Conservation (phyloP, 2,113 vertebrate genomes). For the Aegotheles bennettii region DNA sequence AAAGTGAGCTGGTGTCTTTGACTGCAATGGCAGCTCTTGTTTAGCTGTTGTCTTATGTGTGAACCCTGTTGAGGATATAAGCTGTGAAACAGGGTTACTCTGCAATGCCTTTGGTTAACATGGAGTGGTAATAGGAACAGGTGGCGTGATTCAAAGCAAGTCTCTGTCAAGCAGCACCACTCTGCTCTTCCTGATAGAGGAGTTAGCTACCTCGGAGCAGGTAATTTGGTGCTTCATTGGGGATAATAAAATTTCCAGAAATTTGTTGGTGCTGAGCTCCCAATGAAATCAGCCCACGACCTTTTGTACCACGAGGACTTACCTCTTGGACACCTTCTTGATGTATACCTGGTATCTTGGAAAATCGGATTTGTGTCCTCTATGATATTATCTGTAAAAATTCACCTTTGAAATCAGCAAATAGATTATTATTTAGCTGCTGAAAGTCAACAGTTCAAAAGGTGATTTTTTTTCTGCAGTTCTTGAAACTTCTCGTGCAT, state of each 20-base stretch:
- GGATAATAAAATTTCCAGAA: not conserved
- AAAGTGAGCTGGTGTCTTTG: not conserved
- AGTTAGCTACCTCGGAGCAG: not conserved
- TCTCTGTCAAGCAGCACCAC: not conserved
- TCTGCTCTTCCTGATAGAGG: not conserved
- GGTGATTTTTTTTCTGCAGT: not conserved
- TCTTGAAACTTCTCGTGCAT: slow-evolving; percentile 26
- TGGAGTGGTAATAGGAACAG: not conserved
- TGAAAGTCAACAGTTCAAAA: slow-evolving; percentile 18
- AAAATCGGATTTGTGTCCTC: not conserved
- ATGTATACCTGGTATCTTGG: not conserved
- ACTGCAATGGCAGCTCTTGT: not conserved
- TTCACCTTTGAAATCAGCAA: slow-evolving; percentile 1
- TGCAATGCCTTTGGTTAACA: not conserved
- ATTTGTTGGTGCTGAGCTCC: not conserved
- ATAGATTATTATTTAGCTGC: not conserved
- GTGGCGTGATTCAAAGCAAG: not conserved
- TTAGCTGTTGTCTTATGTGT: not conserved
- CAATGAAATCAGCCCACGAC: not conserved
- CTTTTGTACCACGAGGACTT: not conserved
- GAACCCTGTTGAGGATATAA: not conserved
- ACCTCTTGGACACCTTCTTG: not conserved
- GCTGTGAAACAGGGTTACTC: not conserved
- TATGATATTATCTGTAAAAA: not conserved
- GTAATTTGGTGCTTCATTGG: not conserved